Percentiles rank a stretch among this genome's conserved stretches.
phyloP scores from a whole-genome alignment of 2,113 vertebrate genomes.

The Egretta garzetta region DNA sequence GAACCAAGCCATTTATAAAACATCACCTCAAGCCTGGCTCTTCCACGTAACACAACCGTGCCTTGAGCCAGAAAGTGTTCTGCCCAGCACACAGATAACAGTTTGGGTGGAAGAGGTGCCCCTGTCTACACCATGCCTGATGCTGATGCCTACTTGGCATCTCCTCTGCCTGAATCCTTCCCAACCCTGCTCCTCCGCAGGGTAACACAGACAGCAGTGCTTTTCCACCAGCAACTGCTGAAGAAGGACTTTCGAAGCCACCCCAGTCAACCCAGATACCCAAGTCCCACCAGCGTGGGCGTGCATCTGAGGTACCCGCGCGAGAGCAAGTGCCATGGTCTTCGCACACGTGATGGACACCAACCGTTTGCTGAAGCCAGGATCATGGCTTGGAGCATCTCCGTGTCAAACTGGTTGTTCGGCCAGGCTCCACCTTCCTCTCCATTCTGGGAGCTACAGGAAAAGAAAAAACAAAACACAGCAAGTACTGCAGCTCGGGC shows the following conservation, averaged over 20 bases:
- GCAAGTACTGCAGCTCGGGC: not conserved
- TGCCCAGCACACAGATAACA: no score
- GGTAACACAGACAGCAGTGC: not conserved
- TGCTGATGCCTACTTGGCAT: not conserved
- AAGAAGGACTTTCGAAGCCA: not conserved
- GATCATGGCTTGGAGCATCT: conserved; percentile 97
- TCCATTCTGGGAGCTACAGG: conserved; percentile 78
- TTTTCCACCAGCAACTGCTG: not conserved
- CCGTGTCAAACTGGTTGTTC: conserved; percentile 95
- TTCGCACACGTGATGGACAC: not conserved
- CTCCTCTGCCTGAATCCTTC: not conserved
- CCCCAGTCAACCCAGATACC: not conserved
- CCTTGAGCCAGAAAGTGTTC: fast-evolving
- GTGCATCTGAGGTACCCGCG: fast-evolving
- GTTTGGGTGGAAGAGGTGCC: not conserved
- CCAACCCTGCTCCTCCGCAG: not conserved
- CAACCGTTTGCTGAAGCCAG: conserved; percentile 93
- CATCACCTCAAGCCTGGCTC: not conserved
- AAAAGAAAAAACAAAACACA: conserved; percentile 34
- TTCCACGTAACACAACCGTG: not conserved
- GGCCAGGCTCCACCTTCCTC: conserved; percentile 97
- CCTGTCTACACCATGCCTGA: not conserved
- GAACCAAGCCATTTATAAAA: not conserved
- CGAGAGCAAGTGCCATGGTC: fast-evolving
- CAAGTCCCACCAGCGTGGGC: not conserved